A percentile compares a stretch with the other conserved stretches of the same genome.
These are phyloP conservation scores for Callimorpha dominula DNA, from an alignment of 2,888 invertebrate genomes.

Conservation along the genomic window DNA sequence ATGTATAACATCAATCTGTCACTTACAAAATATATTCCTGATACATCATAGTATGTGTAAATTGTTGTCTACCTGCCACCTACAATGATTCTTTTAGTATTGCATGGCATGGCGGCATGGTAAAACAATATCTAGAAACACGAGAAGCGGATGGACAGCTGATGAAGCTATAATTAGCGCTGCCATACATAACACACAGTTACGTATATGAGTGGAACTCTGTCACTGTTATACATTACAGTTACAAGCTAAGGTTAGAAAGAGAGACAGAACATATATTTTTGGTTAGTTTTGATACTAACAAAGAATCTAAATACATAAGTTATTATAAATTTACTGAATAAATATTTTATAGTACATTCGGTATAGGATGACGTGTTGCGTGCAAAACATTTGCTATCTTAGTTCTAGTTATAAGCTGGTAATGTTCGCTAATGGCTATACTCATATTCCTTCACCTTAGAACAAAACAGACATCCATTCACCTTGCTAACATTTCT, in stretches of 20 bases:
- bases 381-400: background rate
- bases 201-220: conserved; percentile 18
- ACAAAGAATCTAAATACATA: background rate
- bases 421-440: background rate
- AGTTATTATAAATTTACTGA: background rate
- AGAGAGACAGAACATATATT: background rate
- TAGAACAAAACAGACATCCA: background rate
- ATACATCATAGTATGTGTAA: too few relatives aligned
- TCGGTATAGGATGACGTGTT: background rate
- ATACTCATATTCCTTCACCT: conserved; percentile 14
- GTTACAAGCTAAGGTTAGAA: conserved; percentile 14
- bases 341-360: background rate
- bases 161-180: conserved; percentile 50
- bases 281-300: background rate
- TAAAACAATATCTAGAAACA: conserved; percentile 36
- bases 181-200: conserved; percentile 37
- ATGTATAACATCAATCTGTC: background rate
- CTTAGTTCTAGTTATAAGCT: background rate
- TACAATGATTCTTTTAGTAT: conserved; percentile 3
- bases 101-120: conserved; percentile 29
- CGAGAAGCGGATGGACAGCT: conserved; percentile 33
- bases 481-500: conserved; percentile 10
- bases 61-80: too few relatives aligned
- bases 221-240: conserved; percentile 12
- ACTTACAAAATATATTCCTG: background rate